A percentile compares a stretch with the other conserved stretches of the same genome.
phyloP scores from a whole-genome alignment of 2,113 vertebrate species.

The Hylia prasina region DNA sequence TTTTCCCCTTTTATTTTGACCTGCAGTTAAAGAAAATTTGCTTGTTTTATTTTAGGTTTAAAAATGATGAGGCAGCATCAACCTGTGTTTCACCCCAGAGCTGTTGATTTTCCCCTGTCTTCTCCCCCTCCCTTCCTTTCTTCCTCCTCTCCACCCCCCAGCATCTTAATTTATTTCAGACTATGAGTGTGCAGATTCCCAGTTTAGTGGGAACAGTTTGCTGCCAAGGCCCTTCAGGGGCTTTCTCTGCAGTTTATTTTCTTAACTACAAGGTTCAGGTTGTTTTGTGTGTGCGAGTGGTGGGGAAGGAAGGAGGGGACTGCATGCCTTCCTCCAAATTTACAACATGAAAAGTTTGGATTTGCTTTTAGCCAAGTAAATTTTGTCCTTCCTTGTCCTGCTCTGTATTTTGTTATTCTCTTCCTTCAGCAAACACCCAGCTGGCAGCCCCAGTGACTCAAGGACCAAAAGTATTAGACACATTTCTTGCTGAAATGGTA shows the following conservation, averaged over 20 bases:
- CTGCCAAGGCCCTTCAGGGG: conserved; percentile 73
- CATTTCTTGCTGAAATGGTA: not conserved
- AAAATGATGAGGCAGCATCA: conserved; percentile 79
- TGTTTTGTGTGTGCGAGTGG: conserved; percentile 33
- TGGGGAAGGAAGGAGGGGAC: conserved; percentile 38
- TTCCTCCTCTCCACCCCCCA: conserved; percentile 35
- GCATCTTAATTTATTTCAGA: conserved; percentile 80
- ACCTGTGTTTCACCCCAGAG: conserved; percentile 75
- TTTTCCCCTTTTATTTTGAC: conserved; percentile 69
- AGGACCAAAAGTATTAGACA: not conserved
- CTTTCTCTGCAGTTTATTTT: conserved; percentile 78
- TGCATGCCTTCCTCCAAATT: conserved; percentile 55
- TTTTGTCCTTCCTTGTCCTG: not conserved
- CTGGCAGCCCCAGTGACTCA: not conserved
- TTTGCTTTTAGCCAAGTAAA: conserved; percentile 13
- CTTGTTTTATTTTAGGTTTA: conserved; percentile 79
- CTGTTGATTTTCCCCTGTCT: conserved; percentile 70
- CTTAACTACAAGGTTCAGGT: conserved; percentile 74
- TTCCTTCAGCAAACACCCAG: conserved; percentile 11
- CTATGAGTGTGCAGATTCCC: conserved; percentile 68
- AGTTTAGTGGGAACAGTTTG: conserved; percentile 71
- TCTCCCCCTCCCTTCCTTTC: conserved; percentile 51
- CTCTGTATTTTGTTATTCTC: not conserved
- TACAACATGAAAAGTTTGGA: conserved; percentile 32
- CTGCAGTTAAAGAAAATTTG: conserved; percentile 80